These are phyloP conservation scores for Phymorhynchus buccinoides DNA, from an alignment of 1,140 invertebrate species.

Conservation along the genomic window DNA sequence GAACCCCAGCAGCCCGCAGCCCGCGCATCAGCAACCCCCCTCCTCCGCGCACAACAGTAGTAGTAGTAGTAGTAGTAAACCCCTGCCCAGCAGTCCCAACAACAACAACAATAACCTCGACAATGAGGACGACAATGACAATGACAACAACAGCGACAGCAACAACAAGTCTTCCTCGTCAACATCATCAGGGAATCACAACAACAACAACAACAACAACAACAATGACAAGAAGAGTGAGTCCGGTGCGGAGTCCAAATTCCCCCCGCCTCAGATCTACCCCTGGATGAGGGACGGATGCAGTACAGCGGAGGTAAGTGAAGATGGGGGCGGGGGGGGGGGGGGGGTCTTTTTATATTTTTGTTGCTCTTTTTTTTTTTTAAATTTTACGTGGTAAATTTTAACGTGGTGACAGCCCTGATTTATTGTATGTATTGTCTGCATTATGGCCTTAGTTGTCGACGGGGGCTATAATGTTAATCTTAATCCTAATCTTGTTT, in stretches of 20 bases:
- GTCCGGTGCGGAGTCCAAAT: constrained; percentile 39
- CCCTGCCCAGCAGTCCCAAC: constrained; percentile 34
- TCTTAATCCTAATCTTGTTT: too few species aligned
- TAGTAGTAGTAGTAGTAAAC: too few species aligned
- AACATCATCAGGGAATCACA: not conserved
- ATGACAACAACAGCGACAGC: constrained; percentile 12
- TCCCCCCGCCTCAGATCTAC: constrained; percentile 65
- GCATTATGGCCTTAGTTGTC: too few species aligned
- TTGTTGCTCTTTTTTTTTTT: not conserved
- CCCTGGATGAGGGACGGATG: constrained; percentile 71
- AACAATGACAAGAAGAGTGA: constrained; percentile 45
- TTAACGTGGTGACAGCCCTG: too few species aligned
- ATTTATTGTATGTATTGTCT: too few species aligned
- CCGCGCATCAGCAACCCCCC: constrained; percentile 29
- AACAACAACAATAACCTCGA: not conserved
- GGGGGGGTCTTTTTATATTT: too few species aligned
- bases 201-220: constrained; percentile 57
- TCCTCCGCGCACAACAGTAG: too few species aligned
- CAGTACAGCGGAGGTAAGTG: constrained; percentile 69
- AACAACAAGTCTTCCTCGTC: constrained; percentile 51
- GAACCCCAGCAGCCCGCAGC: constrained; percentile 31
- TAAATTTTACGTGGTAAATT: too few species aligned
- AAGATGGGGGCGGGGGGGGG: too few species aligned
- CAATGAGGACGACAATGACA: too few species aligned
- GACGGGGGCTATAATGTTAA: too few species aligned